Conservation (phyloP, 30 jellyfish, hydroid and myxozoan genomes). For the Catostylus mosaicus region DNA sequence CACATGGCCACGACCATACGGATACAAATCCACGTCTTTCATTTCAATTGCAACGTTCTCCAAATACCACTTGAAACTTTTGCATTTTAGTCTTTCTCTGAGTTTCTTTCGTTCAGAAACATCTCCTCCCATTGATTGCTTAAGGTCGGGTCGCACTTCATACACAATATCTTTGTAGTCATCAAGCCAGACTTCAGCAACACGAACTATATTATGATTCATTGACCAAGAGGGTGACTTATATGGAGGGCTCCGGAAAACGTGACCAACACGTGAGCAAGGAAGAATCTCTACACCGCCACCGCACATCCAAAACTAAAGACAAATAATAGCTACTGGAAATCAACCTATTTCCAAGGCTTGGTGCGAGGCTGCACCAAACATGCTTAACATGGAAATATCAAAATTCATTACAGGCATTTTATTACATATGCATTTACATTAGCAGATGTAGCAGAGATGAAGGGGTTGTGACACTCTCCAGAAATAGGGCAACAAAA, state of each 20-base stretch:
- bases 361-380: too few species aligned
- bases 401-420: too few species aligned
- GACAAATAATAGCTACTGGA: too few species aligned
- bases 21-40: constrained; percentile 89
- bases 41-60: constrained; percentile 88
- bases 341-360: too few species aligned
- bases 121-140: constrained; percentile 93
- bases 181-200: constrained; percentile 99
- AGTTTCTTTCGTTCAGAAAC: constrained; percentile 79
- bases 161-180: constrained; percentile 93
- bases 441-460: too few species aligned
- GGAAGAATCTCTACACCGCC: constrained; percentile 97
- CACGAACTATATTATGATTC: constrained; percentile 94
- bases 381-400: too few species aligned
- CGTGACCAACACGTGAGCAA: constrained; percentile 99
- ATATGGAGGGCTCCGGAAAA: constrained; percentile 97
- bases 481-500: too few species aligned
- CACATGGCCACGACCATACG: constrained; percentile 96
- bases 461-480: too few species aligned
- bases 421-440: too few species aligned
- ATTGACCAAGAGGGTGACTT: constrained; percentile 93
- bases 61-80: constrained; percentile 95
- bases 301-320: constrained; percentile 99
- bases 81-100: constrained; percentile 80
- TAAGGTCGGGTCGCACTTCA: constrained; percentile 88